phyloP scores from a whole-genome alignment of 1,140 invertebrate species.

The Mycetomoellerius zeteki region DNA sequence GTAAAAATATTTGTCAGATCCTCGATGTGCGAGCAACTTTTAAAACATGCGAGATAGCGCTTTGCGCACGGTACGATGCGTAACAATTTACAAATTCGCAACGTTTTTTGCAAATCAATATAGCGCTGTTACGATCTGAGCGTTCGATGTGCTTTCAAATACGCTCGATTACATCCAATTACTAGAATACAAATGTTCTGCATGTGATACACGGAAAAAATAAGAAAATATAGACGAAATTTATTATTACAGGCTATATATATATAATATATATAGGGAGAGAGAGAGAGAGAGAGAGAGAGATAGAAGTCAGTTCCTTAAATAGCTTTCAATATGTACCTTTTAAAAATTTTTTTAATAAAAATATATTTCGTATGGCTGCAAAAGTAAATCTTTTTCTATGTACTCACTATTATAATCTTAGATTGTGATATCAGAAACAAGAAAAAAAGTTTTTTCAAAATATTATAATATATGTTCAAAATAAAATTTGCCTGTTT shows the following conservation, averaged over 20 bases:
- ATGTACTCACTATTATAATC: no score
- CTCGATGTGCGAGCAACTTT: not conserved
- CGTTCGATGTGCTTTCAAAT: constrained; percentile 17
- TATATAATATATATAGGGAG: no score
- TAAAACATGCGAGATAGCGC: not conserved
- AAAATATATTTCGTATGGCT: no score
- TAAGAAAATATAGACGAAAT: not conserved
- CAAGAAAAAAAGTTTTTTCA: no score
- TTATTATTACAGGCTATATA: not conserved
- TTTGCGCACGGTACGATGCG: not conserved
- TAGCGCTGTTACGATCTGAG: not conserved
- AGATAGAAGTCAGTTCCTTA: not conserved
- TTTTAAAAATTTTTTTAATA: no score
- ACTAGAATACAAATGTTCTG: not conserved
- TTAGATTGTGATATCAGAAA: no score
- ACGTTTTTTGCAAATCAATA: constrained; percentile 19
- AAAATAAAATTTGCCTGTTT: no score
- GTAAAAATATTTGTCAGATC: constrained; percentile 33
- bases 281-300: no score
- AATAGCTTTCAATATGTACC: not conserved
- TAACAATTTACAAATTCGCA: constrained; percentile 39
- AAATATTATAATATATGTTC: no score
- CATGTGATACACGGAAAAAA: constrained; percentile 7
- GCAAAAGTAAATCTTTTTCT: no score
- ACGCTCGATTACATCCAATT: constrained; percentile 29